Conservation (phyloP, 2,113 vertebrate genomes). For the Dendrocopos noguchii region DNA sequence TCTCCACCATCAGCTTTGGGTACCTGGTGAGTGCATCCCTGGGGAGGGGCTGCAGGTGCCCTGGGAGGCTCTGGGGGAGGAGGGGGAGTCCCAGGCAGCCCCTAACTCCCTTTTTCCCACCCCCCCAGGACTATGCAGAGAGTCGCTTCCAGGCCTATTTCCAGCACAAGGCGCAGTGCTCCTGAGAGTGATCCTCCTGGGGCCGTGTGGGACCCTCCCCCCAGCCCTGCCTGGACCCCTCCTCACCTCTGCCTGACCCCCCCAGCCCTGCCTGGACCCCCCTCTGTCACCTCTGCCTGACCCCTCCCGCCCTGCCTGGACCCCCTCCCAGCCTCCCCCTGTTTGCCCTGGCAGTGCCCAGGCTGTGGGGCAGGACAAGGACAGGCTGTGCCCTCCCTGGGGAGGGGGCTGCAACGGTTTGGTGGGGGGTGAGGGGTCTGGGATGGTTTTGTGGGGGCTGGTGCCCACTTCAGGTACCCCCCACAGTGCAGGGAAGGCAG, state of each 20-base stretch:
- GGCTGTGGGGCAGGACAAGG: not conserved
- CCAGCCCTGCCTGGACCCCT: not conserved
- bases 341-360: not conserved
- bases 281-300: not conserved
- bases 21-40: conserved; percentile 85
- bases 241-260: not conserved
- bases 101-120: not conserved
- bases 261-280: not conserved
- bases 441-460: not conserved
- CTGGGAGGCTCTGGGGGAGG: not conserved
- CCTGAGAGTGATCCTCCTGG: not conserved
- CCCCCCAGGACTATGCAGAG: conserved; percentile 85
- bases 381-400: not conserved
- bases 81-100: not conserved
- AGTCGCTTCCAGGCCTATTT: conserved; percentile 89
- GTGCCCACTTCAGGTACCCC: too few relatives aligned
- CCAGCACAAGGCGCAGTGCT: conserved; percentile 71
- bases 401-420: not conserved
- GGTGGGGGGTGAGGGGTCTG: not conserved
- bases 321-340: not conserved
- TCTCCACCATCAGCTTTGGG: conserved; percentile 94
- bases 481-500: not conserved
- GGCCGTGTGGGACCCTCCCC: too few relatives aligned
- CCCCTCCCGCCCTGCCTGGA: not conserved
- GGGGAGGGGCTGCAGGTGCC: not conserved